Base-by-base conservation (phyloP, 2,888 invertebrate genomes). In the Cataglyphis albicans region DNA sequence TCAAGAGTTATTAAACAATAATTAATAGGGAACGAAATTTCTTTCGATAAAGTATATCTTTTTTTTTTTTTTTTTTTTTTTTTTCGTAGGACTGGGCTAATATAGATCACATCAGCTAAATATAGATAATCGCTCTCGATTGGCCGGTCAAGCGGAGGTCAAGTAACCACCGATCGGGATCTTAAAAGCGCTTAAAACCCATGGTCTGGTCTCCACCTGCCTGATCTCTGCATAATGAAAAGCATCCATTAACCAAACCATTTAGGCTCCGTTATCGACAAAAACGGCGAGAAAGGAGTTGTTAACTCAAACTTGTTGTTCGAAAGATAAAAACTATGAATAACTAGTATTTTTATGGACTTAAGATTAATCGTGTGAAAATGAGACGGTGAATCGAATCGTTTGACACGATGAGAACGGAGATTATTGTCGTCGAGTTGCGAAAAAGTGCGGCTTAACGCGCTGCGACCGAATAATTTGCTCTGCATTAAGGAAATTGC, bases 171-270 rank as follows among this genome's bases (percentile, higher is more conserved):
- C 85, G 89, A 87, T 89, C 84, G 83, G 84, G 87, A 90, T 90
- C 89, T 90, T 90, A 90, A 90, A 88, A 90, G 90, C 90, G 85
- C 88, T 90, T 85, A 78, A 88, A 87, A 84, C 65, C 57, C 70
- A 72, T 72, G 41, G 52, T 78, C 73, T 72, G 41, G 52, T 78
- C 73, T 89, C 89, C 89, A 91, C 91, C 90, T 89, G 90, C 87
- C 61, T 86, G 84, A 91, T 92, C 88, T 91, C 88, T 91, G 90
- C 90, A 90, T 89, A 90, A 89, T 87, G 89, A 91, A 91, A 91
- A 88, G 87, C 90, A 89, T 89, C 90, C 89, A 91, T 91, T 90
- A 52, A 52, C 52, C n/a, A 0, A 52, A 52, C 52, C 52, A 52
- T 52, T 52, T n/a, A 90, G 87, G 83, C 85, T 70, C 57, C 80